Evolutionary conservation across 2,888 invertebrate species (phyloP).

Genomic region (Cantharis rustica): DNA sequence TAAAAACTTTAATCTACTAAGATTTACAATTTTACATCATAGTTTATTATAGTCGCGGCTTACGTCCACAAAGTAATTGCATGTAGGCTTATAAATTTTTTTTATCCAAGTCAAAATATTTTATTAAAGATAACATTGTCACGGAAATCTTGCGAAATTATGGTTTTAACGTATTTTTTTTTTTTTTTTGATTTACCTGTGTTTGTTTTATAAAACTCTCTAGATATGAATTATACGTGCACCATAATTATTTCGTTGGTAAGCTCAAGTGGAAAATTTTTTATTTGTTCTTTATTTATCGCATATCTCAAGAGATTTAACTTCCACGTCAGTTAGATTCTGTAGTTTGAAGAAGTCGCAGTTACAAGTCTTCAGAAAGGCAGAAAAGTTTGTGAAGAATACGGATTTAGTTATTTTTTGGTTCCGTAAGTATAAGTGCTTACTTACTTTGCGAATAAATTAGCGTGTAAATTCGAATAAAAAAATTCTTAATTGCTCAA

Average conservation of each 20-base stretch:
- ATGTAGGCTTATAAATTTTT: slow-evolving; percentile 1
- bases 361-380: background rate
- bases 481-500: too few relatives aligned
- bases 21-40: slow-evolving; percentile 6
- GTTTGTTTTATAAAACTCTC: background rate
- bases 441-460: too few relatives aligned
- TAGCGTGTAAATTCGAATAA: too few relatives aligned
- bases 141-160: background rate
- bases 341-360: background rate
- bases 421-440: too few relatives aligned
- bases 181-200: background rate
- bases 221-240: background rate
- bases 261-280: background rate
- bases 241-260: background rate
- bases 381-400: too few relatives aligned
- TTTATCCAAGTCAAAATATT: slow-evolving; percentile 5
- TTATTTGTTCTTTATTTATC: slow-evolving; percentile 10
- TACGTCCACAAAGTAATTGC: slow-evolving; percentile 13
- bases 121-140: slow-evolving; percentile 6
- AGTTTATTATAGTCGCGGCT: slow-evolving; percentile 4
- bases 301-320: background rate
- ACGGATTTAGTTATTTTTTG: too few relatives aligned
- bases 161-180: slow-evolving; percentile 3
- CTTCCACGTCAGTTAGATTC: background rate
- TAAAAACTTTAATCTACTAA: background rate